These are phyloP conservation scores for Hydropsyche betteni DNA, from an alignment of 2,888 invertebrate genomes.

Conservation along the genomic window DNA sequence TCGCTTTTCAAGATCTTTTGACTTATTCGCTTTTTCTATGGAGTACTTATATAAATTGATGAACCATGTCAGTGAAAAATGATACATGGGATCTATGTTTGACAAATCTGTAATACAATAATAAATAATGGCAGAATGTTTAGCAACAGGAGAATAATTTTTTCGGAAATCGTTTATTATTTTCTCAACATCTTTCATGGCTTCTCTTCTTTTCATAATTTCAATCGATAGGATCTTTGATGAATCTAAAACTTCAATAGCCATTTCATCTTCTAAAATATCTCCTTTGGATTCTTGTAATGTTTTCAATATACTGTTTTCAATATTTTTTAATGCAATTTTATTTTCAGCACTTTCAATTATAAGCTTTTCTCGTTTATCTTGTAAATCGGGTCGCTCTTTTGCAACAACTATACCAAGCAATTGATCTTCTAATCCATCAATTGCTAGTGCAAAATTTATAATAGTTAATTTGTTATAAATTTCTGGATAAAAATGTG, in stretches of 20 bases:
- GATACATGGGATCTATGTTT: slow-evolving; percentile 89
- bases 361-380: slow-evolving; percentile 80
- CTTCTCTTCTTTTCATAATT: slow-evolving; percentile 83
- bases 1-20: slow-evolving; percentile 75
- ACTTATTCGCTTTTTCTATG: slow-evolving; percentile 78
- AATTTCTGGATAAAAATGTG: slow-evolving; percentile 85
- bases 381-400: slow-evolving; percentile 84
- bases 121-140: slow-evolving; percentile 81
- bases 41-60: slow-evolving; percentile 82
- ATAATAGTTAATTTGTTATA: slow-evolving; percentile 85
- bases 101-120: slow-evolving; percentile 85
- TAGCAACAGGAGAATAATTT: slow-evolving; percentile 80
- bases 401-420: slow-evolving; percentile 86
- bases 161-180: slow-evolving; percentile 79
- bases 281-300: slow-evolving; percentile 85
- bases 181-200: slow-evolving; percentile 78
- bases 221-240: slow-evolving; percentile 84
- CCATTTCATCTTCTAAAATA: slow-evolving; percentile 90
- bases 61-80: slow-evolving; percentile 88
- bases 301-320: slow-evolving; percentile 88
- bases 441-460: slow-evolving; percentile 84
- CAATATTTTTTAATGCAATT: slow-evolving; percentile 82
- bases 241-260: slow-evolving; percentile 86
- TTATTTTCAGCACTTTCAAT: slow-evolving; percentile 83
- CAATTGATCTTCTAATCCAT: slow-evolving; percentile 85